These are phyloP conservation scores for Pipistrellus kuhlii DNA, from an alignment of 2,797 vertebrate species.

Conservation along the genomic window DNA sequence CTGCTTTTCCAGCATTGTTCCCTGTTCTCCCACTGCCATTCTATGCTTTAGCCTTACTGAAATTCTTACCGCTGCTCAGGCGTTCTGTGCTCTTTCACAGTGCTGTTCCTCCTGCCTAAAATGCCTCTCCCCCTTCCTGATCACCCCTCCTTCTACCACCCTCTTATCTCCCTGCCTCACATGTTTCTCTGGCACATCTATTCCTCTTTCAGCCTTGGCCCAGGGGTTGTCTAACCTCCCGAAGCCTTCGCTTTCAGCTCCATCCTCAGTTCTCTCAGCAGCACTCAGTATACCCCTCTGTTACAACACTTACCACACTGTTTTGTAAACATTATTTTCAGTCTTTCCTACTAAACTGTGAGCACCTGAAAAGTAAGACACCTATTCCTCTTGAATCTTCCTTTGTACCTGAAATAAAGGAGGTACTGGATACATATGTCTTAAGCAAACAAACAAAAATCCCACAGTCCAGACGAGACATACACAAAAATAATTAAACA, in stretches of 20 bases:
- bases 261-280: not conserved
- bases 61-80: not conserved
- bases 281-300: not conserved
- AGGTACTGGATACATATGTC: not conserved
- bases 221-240: not conserved
- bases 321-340: slow-evolving; percentile 65
- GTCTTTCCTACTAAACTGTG: not conserved
- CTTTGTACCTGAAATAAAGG: slow-evolving; percentile 53
- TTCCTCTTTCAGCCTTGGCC: not conserved
- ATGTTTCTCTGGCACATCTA: slow-evolving; percentile 12
- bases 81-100: not conserved
- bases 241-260: not conserved
- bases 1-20: not conserved
- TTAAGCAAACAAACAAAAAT: slow-evolving; percentile 45
- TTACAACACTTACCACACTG: not conserved
- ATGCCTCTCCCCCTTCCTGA: not conserved
- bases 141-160: not conserved
- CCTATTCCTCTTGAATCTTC: slow-evolving; percentile 30
- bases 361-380: slow-evolving; percentile 21
- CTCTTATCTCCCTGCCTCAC: slow-evolving; percentile 7
- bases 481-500: slow-evolving; percentile 49
- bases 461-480: slow-evolving; percentile 31
- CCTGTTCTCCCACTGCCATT: not conserved
- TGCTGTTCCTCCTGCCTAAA: not conserved
- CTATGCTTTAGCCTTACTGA: not conserved